Evolutionary conservation across 2,888 invertebrate species (phyloP).

Genomic region (Erpobdella octoculata): DNA sequence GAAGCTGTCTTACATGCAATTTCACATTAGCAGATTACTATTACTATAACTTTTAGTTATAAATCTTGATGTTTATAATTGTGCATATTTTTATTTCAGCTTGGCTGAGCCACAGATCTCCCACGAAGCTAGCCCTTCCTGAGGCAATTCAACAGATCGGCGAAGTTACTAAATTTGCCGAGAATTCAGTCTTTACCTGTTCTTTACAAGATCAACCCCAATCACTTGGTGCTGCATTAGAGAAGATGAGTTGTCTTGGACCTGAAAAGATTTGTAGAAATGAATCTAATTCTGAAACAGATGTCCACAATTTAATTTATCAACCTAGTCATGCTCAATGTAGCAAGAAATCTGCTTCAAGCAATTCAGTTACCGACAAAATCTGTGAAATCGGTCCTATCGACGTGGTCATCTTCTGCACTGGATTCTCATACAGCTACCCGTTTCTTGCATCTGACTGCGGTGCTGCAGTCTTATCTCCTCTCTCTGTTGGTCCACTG

Average conservation of each 20-base stretch:
- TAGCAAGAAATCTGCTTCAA: too few species aligned
- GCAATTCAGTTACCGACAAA: not conserved
- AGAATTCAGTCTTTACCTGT: not conserved
- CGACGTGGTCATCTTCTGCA: conserved; percentile 19
- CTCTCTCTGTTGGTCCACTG: not conserved
- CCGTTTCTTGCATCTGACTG: conserved; percentile 15
- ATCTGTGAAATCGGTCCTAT: conserved; percentile 12
- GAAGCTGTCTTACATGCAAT: too few species aligned
- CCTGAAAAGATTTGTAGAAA: not conserved
- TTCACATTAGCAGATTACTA: too few species aligned
- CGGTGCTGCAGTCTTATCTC: not conserved
- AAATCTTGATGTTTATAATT: not conserved
- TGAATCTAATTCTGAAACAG: not conserved
- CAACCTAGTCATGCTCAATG: too few species aligned
- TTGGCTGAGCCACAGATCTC: conserved; percentile 16
- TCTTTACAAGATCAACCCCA: too few species aligned
- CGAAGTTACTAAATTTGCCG: not conserved
- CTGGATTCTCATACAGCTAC: conserved; percentile 18
- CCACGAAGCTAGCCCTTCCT: not conserved
- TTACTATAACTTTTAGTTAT: not conserved
- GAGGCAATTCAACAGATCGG: conserved; percentile 18
- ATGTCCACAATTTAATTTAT: not conserved
- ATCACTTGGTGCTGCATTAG: too few species aligned
- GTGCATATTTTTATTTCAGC: conserved; percentile 10
- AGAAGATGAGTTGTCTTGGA: too few species aligned